Evolutionary conservation across 2,113 vertebrate genomes (phyloP).

Genomic region (Crotalus helleri): DNA sequence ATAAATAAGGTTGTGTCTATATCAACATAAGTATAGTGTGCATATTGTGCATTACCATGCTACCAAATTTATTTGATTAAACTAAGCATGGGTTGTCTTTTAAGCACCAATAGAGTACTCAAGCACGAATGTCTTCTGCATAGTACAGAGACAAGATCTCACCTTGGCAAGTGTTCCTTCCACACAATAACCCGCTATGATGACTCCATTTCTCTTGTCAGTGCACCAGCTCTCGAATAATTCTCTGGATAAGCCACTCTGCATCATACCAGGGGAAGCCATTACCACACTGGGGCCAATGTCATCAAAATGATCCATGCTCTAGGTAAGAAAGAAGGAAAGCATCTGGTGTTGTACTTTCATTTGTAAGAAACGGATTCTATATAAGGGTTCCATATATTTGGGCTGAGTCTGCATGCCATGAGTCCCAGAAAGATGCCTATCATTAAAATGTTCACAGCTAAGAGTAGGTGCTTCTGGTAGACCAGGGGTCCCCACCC

Average conservation of each 20-base stretch:
- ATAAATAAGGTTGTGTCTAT: background rate
- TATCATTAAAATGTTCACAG: too few species aligned
- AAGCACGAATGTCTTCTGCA: background rate
- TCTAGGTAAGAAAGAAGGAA: constrained; percentile 67
- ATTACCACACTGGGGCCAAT: constrained; percentile 98
- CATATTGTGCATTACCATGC: background rate
- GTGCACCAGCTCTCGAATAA: constrained; percentile 99
- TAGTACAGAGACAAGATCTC: background rate
- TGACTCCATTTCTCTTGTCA: constrained; percentile 96
- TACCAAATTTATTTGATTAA: background rate
- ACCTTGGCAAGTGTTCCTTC: constrained; percentile 98
- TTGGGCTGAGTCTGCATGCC: background rate
- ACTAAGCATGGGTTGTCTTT: background rate
- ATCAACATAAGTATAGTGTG: background rate
- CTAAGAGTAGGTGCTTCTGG: background rate
- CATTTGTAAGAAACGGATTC: accelerated
- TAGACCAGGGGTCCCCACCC: too few species aligned
- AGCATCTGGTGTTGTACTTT: background rate
- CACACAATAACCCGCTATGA: constrained; percentile 97
- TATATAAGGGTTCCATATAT: background rate
- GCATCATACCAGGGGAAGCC: constrained; percentile 99
- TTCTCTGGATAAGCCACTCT: constrained; percentile 94
- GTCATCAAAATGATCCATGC: constrained; percentile 98
- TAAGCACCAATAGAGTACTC: background rate
- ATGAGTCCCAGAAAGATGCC: background rate